Conservation (phyloP, 2,888 invertebrate species). For the Microplitis manilae region DNA sequence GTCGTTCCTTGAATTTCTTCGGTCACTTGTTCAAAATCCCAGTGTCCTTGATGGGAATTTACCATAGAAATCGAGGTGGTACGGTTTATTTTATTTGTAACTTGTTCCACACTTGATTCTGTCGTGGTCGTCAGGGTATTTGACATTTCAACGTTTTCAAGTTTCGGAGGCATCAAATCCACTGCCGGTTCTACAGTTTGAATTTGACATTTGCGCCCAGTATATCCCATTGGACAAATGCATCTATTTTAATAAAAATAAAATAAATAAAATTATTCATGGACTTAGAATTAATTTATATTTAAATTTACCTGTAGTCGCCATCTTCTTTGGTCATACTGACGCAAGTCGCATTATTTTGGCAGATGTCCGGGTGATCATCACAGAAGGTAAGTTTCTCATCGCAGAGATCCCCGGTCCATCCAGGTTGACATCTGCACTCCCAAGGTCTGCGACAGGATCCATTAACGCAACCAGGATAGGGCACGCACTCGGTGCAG, state of each 20-base stretch:
- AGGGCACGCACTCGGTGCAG: slow-evolving; percentile 83
- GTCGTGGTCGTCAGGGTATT: slow-evolving; percentile 19
- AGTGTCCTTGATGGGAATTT: slow-evolving; percentile 31
- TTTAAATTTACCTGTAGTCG: slow-evolving; percentile 75
- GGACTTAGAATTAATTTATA: slow-evolving; percentile 3
- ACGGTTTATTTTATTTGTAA: background rate
- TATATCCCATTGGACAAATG: slow-evolving; percentile 82
- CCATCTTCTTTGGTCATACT: slow-evolving; percentile 86
- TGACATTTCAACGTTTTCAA: slow-evolving; percentile 5
- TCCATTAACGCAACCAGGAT: slow-evolving; percentile 92
- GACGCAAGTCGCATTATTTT: slow-evolving; percentile 86
- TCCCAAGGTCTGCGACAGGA: slow-evolving; percentile 90
- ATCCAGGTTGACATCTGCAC: slow-evolving; percentile 88
- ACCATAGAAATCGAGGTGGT: slow-evolving; percentile 7
- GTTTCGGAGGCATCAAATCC: slow-evolving; percentile 63
- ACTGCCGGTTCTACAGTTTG: slow-evolving; percentile 63
- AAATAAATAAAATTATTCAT: slow-evolving; percentile 10
- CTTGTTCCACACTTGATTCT: slow-evolving; percentile 45
- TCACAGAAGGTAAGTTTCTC: slow-evolving; percentile 91
- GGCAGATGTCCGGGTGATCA: slow-evolving; percentile 81
- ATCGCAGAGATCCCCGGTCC: slow-evolving; percentile 94
- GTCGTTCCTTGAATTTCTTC: slow-evolving; percentile 11
- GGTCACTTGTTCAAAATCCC: slow-evolving; percentile 17
- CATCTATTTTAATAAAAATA: slow-evolving; percentile 73
- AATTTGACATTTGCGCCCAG: slow-evolving; percentile 84